Base-by-base conservation (phyloP, 2,113 vertebrate species). In the Cyphotilapia sp. region DNA sequence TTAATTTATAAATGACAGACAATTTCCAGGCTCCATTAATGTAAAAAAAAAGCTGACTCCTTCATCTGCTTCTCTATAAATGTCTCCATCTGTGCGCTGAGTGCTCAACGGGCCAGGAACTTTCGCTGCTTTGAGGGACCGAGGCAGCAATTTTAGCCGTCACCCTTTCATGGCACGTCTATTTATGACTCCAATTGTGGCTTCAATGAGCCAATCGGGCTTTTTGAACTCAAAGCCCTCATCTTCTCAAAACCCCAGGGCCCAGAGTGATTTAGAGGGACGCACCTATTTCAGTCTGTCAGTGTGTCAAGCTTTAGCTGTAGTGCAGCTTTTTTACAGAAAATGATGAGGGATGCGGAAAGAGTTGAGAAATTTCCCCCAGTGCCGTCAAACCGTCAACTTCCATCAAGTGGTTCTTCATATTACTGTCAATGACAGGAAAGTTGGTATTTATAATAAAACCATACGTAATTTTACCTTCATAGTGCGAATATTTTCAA, bases 11-110 rank as follows among this genome's bases (percentile, higher is more conserved):
- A 51, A 13, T 31, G 42, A 83, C 87, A 38, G 51, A n/a, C 89
- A 0, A 71, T 92, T 92, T 89, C 91, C 88, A 91, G 93, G 82
- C 91, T 95, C 89, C 14, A 2, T 66, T 86, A n/a, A 56, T 81
- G 24, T 83, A 45, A 3, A 49, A 11, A 35, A 35, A 14, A 47
- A 11, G 4, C 14, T 27, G 9, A 74, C 19, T 27, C 0, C 22
- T 45, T 42, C 9, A 17, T 2, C 14, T 47, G 42, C 42, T 3
- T 17, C 40, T 29, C 42, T 29, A 8, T 49, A 29, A 47, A 49
- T 29, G 24, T 47, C 38, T 71, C 69, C 6, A 9, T 47, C 71
- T 47, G 14, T 47, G 42, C 16, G 1, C 27, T 59, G 33, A 89
- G 54, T 33, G 89, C 84, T 88, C 66, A 63, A 4, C 35, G 59